Evolutionary conservation across 2,888 invertebrate genomes (phyloP), one percentile per base, ranked within the genome.

Genomic region (Drosophila dives): DNA sequence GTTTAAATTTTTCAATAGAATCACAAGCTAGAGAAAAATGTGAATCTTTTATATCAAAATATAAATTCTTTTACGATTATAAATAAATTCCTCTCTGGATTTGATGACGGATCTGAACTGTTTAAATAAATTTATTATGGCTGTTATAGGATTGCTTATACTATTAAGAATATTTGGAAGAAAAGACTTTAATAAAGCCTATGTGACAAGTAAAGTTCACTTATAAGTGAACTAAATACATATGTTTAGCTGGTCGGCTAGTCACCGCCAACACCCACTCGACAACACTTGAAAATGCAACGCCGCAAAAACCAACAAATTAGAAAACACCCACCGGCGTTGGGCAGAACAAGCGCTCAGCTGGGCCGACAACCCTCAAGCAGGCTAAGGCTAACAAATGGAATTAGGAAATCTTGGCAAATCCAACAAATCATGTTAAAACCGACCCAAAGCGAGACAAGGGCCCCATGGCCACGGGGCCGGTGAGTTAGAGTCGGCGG

Each of bases 401-500:
- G 85, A 91, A 91, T 91, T 91, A 91, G 91, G 90, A 91, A 91
- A 91, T 91, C 86, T 80, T 84, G 83, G 71, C 80, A 90, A 90
- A 91, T 85, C 88, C 82, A 77, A 85, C 81, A 86, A 91, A 91
- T 90, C 91, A 86, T 90, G 89, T 91, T 91, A 91, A 89, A 90
- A 86, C 77, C 83, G 75, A 77, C 80, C 83, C 73, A 74, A 63
- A 67, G 54, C 55, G 33, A 60, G 62, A 51, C 50, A 61, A 64
- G 55, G 64, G 58, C 63, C 55, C 26, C 42, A 11, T 49, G 36
- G 38, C 58, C 54, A 50, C 45, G 0, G 34, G 15, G 33, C 45
- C 48, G 65, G 60, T 70, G 53, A 56, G 51, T 62, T 48, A 38
- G 36, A 53, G 76, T 72, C 77, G 80, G 64, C 77, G 72, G 85